phyloP scores from a whole-genome alignment of 2,113 vertebrate species.

The Melanerpes aurifrons region DNA sequence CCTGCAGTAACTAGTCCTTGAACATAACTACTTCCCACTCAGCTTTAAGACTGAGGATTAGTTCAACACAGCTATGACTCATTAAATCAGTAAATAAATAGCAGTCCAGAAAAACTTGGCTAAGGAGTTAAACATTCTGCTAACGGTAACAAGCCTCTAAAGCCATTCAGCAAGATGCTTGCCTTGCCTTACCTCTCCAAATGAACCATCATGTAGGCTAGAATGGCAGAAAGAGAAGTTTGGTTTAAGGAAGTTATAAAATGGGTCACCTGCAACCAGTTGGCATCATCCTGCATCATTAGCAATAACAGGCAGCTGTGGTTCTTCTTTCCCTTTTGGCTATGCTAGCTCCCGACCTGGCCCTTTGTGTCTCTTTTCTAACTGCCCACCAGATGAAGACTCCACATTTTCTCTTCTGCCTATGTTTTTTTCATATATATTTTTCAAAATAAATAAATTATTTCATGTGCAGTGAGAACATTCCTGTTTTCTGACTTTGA shows the following conservation, averaged over 20 bases:
- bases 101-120: neutral
- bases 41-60: neutral
- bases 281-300: neutral
- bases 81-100: neutral
- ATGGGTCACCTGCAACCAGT: neutral
- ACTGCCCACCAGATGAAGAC: neutral
- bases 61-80: neutral
- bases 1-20: neutral
- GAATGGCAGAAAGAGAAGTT: neutral
- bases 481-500: neutral
- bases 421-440: accelerated
- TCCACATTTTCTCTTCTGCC: neutral
- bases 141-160: neutral
- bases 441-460: neutral
- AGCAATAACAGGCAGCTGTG: neutral
- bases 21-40: neutral
- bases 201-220: accelerated
- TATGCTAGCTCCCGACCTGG: neutral
- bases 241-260: neutral
- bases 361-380: neutral
- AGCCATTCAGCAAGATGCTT: neutral
- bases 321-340: neutral
- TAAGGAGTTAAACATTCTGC: neutral
- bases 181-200: neutral
- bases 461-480: neutral